phyloP scores from a whole-genome alignment of 2,113 vertebrate species.

The Oryzias melastigma region DNA sequence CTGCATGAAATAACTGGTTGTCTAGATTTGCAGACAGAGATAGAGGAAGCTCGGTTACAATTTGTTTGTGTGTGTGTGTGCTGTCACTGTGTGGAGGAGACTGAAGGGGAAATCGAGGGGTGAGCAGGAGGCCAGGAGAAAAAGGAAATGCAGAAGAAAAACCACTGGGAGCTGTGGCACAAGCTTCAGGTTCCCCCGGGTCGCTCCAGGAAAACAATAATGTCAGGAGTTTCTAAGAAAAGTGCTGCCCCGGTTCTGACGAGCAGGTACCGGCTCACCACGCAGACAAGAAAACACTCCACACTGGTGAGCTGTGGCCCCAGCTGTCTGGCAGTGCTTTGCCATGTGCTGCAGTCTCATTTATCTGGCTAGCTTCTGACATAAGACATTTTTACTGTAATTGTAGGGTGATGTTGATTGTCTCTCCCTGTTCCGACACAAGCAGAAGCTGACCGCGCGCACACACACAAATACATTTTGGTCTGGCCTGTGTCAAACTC shows the following conservation, averaged over 20 bases:
- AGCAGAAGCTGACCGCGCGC: constrained; percentile 40
- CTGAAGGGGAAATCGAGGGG: constrained; percentile 25
- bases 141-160: constrained; percentile 57
- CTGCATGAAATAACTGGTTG: constrained; percentile 66
- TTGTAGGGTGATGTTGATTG: constrained; percentile 54
- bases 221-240: constrained; percentile 63
- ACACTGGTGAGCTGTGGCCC: background rate
- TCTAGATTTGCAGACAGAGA: constrained; percentile 66
- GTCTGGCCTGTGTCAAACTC: constrained; percentile 46
- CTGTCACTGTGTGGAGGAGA: constrained; percentile 38
- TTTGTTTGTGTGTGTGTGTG: constrained; percentile 1
- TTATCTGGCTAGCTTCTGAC: constrained; percentile 47
- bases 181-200: constrained; percentile 60
- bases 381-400: constrained; percentile 47
- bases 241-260: constrained; percentile 19
- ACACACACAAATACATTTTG: constrained; percentile 24
- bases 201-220: constrained; percentile 61
- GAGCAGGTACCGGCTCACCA: constrained; percentile 25
- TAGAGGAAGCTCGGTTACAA: constrained; percentile 55
- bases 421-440: constrained; percentile 53
- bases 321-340: constrained; percentile 25
- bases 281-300: background rate
- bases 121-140: constrained; percentile 46
- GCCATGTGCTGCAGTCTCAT: constrained; percentile 35
- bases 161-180: constrained; percentile 67